Percentiles rank a stretch among this genome's conserved stretches.
These are phyloP conservation scores for Eurystomus gularis DNA, from an alignment of 2,113 vertebrate species.

Conservation along the genomic window DNA sequence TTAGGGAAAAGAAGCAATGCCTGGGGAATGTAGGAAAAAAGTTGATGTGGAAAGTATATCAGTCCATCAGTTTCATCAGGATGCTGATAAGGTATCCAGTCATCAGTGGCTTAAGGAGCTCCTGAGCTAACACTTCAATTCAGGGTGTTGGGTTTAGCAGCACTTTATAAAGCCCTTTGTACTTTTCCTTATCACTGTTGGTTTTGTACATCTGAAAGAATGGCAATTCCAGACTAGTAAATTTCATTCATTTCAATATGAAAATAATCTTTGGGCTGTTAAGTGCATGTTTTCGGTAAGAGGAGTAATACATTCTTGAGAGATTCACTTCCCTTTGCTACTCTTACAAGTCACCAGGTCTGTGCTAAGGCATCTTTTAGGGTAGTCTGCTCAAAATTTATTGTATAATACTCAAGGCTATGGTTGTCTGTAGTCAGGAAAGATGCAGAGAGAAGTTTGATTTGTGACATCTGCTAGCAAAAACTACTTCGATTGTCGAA, in stretches of 20 bases:
- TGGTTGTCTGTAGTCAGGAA: neutral
- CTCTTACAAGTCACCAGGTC: neutral
- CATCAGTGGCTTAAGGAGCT: neutral
- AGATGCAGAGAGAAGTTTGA: neutral
- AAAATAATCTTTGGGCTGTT: neutral
- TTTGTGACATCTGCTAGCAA: neutral
- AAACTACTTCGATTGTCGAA: neutral
- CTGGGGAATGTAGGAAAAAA: neutral
- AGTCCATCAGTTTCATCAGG: neutral
- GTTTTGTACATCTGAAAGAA: neutral
- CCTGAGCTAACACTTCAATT: neutral
- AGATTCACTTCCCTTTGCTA: neutral
- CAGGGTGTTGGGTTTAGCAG: neutral
- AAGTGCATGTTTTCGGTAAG: neutral
- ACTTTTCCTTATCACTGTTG: neutral
- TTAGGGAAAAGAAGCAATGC: neutral
- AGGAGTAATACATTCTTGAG: neutral
- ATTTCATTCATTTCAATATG: neutral
- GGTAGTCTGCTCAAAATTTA: neutral
- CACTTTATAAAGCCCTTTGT: neutral
- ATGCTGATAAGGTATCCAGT: neutral
- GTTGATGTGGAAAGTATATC: neutral
- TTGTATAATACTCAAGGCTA: neutral
- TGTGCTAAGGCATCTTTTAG: neutral
- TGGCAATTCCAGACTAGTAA: neutral